phyloP scores from a whole-genome alignment of 1,140 invertebrate species.

The Neodiprion pinetum region DNA sequence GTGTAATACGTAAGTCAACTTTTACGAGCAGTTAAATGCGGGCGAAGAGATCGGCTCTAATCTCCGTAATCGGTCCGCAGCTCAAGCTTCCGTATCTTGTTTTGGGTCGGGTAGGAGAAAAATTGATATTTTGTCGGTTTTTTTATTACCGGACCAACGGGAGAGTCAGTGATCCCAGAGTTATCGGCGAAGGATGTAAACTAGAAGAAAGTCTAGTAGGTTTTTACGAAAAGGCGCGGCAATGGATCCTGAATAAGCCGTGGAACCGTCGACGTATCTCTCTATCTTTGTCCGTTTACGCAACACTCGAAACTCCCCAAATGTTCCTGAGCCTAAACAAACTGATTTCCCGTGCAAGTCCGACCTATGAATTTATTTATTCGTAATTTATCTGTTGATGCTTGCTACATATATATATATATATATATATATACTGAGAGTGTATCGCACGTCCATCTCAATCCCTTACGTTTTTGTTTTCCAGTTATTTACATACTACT shows the following conservation, averaged over 20 bases:
- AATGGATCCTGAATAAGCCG: not conserved
- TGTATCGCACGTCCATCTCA: too few relatives aligned
- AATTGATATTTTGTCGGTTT: not conserved
- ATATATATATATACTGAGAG: too few relatives aligned
- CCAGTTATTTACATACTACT: too few relatives aligned
- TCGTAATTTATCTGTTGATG: too few relatives aligned
- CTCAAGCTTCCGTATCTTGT: not conserved
- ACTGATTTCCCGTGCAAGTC: not conserved
- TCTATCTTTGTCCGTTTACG: constrained; percentile 1
- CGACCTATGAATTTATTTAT: not conserved
- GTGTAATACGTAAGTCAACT: constrained; percentile 21
- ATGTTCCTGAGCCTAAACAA: not conserved
- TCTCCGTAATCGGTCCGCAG: constrained; percentile 2
- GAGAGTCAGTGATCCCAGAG: not conserved
- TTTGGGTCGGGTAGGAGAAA: not conserved
- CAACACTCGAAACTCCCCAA: not conserved
- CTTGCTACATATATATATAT: too few relatives aligned
- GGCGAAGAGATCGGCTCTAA: not conserved
- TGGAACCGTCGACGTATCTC: not conserved
- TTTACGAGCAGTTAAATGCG: constrained; percentile 34
- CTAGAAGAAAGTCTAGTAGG: too few relatives aligned
- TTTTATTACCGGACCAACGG: not conserved
- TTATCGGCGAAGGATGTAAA: too few relatives aligned
- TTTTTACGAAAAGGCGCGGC: too few relatives aligned
- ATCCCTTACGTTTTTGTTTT: too few relatives aligned